Evolutionary conservation across 2,113 vertebrate genomes (phyloP).

Genomic region (Otolemur garnettii): DNA sequence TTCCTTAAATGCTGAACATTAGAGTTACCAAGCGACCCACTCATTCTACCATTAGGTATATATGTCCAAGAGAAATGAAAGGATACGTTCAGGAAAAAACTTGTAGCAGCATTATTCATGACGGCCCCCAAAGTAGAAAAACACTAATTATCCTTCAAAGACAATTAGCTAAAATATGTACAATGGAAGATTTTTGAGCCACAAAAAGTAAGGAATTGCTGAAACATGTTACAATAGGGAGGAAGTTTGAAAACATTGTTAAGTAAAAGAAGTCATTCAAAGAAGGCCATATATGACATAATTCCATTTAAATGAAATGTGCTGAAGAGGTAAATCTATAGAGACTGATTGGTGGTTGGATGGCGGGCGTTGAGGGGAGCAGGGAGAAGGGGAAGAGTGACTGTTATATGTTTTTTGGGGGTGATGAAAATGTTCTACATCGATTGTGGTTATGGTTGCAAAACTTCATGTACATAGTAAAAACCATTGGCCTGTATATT

Average conservation of each 20-base stretch:
- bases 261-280: conserved; percentile 2
- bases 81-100: neutral
- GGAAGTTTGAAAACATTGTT: neutral
- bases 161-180: neutral
- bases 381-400: neutral
- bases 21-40: neutral
- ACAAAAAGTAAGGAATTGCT: neutral
- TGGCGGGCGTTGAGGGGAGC: neutral
- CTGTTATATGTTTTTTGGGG: neutral
- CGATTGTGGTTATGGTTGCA: neutral
- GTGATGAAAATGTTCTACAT: conserved; percentile 29
- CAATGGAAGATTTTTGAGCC: neutral
- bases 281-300: neutral
- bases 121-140: neutral
- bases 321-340: neutral
- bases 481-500: neutral
- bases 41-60: neutral
- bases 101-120: neutral
- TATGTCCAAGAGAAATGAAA: neutral
- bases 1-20: neutral
- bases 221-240: neutral
- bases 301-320: neutral
- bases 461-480: neutral
- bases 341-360: neutral
- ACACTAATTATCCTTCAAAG: neutral